These are phyloP conservation scores for Perca fluviatilis DNA, from an alignment of 2,113 vertebrate genomes.

Conservation along the genomic window DNA sequence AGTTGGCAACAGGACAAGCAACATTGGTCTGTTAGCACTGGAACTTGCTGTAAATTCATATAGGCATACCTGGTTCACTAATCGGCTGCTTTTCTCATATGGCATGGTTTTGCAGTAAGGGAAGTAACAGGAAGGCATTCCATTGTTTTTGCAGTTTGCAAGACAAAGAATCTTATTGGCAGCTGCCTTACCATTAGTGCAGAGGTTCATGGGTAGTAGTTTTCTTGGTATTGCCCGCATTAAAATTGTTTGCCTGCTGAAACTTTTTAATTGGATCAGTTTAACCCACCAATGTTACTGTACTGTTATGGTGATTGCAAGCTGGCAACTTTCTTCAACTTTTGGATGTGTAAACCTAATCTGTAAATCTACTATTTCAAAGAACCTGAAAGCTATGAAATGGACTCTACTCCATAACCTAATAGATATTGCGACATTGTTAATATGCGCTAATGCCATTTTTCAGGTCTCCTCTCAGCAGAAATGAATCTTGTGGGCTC, in stretches of 20 bases:
- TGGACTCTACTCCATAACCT: not conserved
- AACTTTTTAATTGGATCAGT: not conserved
- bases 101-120: not conserved
- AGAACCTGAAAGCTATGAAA: not conserved
- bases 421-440: not conserved
- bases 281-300: not conserved
- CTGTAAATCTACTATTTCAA: not conserved
- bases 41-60: conserved; percentile 8
- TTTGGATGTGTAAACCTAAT: not conserved
- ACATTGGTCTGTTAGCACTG: conserved; percentile 1
- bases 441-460: conserved; percentile 13
- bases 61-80: not conserved
- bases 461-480: conserved; percentile 15
- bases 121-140: not conserved
- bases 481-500: conserved; percentile 41
- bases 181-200: not conserved
- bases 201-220: not conserved
- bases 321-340: not conserved
- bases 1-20: conserved; percentile 17
- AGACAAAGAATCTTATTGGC: not conserved
- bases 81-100: not conserved
- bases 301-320: too few species aligned
- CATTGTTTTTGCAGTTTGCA: conserved; percentile 7
- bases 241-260: not conserved
- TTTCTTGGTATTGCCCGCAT: not conserved